Evolutionary conservation across 2,113 vertebrate genomes (phyloP).

Genomic region (Chrysochloris asiatica): DNA sequence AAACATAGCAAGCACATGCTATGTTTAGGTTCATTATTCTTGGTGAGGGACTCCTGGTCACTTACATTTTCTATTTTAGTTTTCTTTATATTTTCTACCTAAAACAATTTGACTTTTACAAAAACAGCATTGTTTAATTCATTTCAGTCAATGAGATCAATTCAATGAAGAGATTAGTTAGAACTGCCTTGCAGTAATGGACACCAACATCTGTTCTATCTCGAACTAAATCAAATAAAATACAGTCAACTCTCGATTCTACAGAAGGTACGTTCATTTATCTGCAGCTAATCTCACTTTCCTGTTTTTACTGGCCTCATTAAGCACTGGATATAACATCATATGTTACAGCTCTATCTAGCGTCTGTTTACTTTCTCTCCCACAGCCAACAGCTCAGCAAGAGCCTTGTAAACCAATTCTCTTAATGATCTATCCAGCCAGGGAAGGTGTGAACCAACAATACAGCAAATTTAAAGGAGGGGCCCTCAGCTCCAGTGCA

Average conservation of each 20-base stretch:
- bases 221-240: conserved; percentile 61
- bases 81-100: not conserved
- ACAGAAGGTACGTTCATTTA: conserved; percentile 27
- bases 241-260: conserved; percentile 53
- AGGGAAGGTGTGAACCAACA: conserved; percentile 14
- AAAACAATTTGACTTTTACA: not conserved
- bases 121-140: conserved; percentile 40
- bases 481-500: not conserved
- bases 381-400: conserved; percentile 65
- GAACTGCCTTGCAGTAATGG: conserved; percentile 41
- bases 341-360: conserved; percentile 63
- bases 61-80: not conserved
- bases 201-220: conserved; percentile 60
- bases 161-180: conserved; percentile 52
- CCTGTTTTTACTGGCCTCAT: conserved; percentile 71
- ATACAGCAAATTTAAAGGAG: not conserved
- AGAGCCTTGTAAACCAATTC: conserved; percentile 71
- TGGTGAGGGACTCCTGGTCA: not conserved
- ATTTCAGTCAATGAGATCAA: conserved; percentile 45
- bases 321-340: conserved; percentile 67
- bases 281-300: conserved; percentile 62
- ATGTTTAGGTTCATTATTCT: not conserved
- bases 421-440: conserved; percentile 63
- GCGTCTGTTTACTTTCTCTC: conserved; percentile 59
- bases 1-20: no score